These are phyloP conservation scores for Tetropium fuscum DNA, from an alignment of 2,888 invertebrate genomes.

Conservation along the genomic window DNA sequence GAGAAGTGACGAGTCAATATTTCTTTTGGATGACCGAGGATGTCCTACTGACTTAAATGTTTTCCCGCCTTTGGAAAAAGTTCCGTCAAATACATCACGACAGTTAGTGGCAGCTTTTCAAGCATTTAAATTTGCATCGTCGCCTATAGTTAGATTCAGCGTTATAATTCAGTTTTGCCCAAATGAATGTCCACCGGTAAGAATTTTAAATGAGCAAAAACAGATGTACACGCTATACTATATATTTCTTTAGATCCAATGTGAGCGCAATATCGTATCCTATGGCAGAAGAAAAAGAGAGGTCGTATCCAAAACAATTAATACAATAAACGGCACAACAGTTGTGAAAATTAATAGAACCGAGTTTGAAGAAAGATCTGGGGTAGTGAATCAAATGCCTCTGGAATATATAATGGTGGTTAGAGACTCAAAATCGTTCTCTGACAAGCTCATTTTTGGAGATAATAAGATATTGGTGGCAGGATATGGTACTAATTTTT, in stretches of 20 bases:
- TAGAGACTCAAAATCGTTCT: conserved; percentile 69
- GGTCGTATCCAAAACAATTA: conserved; percentile 36
- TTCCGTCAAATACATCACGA: conserved; percentile 56
- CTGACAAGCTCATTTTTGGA: conserved; percentile 76
- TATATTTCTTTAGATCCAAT: conserved; percentile 60
- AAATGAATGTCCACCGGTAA: conserved; percentile 75
- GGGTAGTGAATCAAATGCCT: conserved; percentile 64
- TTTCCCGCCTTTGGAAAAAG: conserved; percentile 67
- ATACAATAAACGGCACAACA: conserved; percentile 51
- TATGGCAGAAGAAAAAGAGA: conserved; percentile 60
- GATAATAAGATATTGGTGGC: conserved; percentile 71
- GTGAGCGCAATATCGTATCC: conserved; percentile 60
- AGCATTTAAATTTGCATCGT: conserved; percentile 89
- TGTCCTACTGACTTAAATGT: conserved; percentile 80
- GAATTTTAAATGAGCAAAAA: conserved; percentile 37
- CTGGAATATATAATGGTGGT: conserved; percentile 72
- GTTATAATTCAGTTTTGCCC: conserved; percentile 86
- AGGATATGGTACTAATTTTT: conserved; percentile 66
- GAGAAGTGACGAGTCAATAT: conserved; percentile 78
- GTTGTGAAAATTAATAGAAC: conserved; percentile 47
- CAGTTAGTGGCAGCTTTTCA: conserved; percentile 76
- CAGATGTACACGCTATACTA: background rate
- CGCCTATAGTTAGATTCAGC: conserved; percentile 85
- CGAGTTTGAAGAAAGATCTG: conserved; percentile 42
- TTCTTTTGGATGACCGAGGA: conserved; percentile 81